These are phyloP conservation scores for Lycaena phlaeas DNA, from an alignment of 2,888 invertebrate genomes.

Conservation along the genomic window DNA sequence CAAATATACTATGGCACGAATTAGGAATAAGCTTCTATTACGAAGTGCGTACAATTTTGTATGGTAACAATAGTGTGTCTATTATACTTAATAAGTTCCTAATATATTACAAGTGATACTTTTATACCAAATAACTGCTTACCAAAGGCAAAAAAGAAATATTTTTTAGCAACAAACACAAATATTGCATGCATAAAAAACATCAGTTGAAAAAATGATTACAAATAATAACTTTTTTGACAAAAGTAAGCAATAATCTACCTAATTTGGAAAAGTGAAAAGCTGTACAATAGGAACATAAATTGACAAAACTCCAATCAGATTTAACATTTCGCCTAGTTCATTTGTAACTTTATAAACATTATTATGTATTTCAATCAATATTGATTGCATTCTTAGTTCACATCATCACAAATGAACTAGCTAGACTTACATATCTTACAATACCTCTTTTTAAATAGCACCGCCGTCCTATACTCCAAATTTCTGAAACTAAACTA, in stretches of 20 bases:
- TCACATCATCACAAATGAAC: slow-evolving; percentile 35
- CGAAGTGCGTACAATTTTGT: slow-evolving; percentile 9
- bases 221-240: not conserved
- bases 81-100: not conserved
- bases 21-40: slow-evolving; percentile 19
- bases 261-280: no score
- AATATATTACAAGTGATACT: not conserved
- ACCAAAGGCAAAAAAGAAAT: not conserved
- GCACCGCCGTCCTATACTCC: slow-evolving; percentile 58
- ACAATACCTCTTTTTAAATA: slow-evolving; percentile 60
- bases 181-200: no score
- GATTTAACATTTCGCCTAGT: slow-evolving; percentile 35
- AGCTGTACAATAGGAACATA: slow-evolving; percentile 42
- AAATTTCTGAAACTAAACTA: slow-evolving; percentile 17
- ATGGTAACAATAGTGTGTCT: slow-evolving; percentile 18
- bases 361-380: not conserved
- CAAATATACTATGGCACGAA: slow-evolving; percentile 19
- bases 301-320: slow-evolving; percentile 53
- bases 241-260: not conserved
- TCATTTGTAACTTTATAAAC: slow-evolving; percentile 28
- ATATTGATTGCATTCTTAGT: no score
- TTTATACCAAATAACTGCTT: no score
- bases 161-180: no score
- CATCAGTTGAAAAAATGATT: no score
- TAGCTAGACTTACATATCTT: slow-evolving; percentile 40